Evolutionary conservation across 2,888 invertebrate genomes (phyloP), one percentile per base, ranked within the genome.

Genomic region (Synergus laeviventris): DNA sequence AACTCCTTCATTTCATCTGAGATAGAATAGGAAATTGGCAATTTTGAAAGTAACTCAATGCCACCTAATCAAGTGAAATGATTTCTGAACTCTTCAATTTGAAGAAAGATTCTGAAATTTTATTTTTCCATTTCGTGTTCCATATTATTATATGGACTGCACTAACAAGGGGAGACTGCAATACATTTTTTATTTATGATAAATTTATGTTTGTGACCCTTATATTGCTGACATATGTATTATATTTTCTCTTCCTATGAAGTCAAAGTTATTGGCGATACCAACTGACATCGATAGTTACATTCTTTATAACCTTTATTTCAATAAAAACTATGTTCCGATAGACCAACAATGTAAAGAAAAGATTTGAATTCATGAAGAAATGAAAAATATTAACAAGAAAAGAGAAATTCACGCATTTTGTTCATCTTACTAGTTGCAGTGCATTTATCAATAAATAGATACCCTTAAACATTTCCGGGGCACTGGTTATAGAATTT

Each of bases 141-240:
- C 39, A 64, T 42, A 42, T 14, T 39, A 42, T 39, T 42, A 16
- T 49, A 5, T 8, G 16, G 42, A 7, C n/a, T 49, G 45, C 45
- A 45, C 66, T 66, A 66, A 66, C 66, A 66, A 66, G 64, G 42
- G 0, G 21, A 21, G 42, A 66, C 16, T 66, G 45, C 66, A 24
- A 45, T 21, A 66, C 21, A 42, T 45, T 49, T 66, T 42, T 45
- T 31, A 66, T 66, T 66, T 31, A 4, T 45, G 45, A 66, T 45
- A 45, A 42, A 45, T 39, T 39, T 36, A 62, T 38, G 12, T 66
- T 66, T 24, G 45, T 45, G 66, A 16, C 66, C 21, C 66, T 66
- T 45, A 66, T 66, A 66, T 45, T 66, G 21, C 45, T 45, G 14
- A 16, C 14, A 42, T 31, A 5, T 7, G 42, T 24, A 7, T 42